Evolutionary conservation across 1,140 invertebrate species (phyloP), one percentile per base, ranked within the genome.

Genomic region (Aphidius gifuensis): DNA sequence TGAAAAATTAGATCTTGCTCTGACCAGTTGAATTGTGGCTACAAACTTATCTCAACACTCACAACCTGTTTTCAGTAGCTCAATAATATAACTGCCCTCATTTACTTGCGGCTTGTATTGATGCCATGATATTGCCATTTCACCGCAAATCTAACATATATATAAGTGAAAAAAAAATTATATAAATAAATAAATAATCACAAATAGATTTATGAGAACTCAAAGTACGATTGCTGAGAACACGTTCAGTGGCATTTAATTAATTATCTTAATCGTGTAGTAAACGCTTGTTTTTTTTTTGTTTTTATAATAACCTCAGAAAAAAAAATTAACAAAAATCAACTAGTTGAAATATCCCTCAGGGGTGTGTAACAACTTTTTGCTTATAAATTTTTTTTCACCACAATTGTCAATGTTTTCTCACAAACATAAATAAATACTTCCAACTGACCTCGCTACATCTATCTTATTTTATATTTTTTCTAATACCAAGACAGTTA

Each of bases 241-340:
- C 64, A 63, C 61, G 63, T 54, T 39, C 61, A 23, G 60, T 32
- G 65, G 71, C 68, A 78, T 73, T 73, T 73, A 71, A 78, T 75
- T 74, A 73, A 76, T 78, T 76, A 75, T 72, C 75, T 77, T 76
- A 76, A 77, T 79, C 74, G 71, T 70, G 61, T 69, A 70, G 64
- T 69, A 66, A 69, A 72, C 71, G 74, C 74, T 68, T 16, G 16
- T 16, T 16, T 16, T 73, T 68, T 71, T 64, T 59, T n/a, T n/a
- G n/a, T n/a, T 68, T 69, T 65, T 61, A 66, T 58, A 58, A 21
- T 50, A 21, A 45, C 39, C 16, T 16, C 16, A 16, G 16, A 16
- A 48, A 32, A 23, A 23, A 32, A 32, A 32, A 32, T 32, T 16
- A 16, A 16, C 16, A 32, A 3, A 32, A 3, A 32, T 32, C 23